Evolutionary conservation across 2,888 invertebrate species (phyloP).

Genomic region (Thysanoteuthis rhombus): DNA sequence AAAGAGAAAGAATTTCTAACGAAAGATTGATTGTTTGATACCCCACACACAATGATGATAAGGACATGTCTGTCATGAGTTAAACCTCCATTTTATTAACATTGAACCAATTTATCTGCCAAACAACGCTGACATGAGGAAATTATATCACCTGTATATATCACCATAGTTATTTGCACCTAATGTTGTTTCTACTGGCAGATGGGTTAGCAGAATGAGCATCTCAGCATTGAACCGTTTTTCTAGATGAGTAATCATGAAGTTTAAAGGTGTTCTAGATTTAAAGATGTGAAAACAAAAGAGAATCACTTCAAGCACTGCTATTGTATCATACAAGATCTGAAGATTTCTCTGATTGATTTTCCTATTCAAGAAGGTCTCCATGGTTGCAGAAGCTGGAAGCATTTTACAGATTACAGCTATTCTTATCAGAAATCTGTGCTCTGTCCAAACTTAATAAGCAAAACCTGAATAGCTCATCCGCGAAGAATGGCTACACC

Average conservation of each 20-base stretch:
- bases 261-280: background rate
- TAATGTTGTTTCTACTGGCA: background rate
- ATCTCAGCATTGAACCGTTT: background rate
- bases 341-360: background rate
- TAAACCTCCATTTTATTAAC: background rate
- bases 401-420: background rate
- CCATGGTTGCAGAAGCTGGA: background rate
- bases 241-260: background rate
- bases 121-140: background rate
- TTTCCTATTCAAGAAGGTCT: background rate
- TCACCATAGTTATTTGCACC: background rate
- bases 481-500: background rate
- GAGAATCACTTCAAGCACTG: background rate
- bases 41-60: no score
- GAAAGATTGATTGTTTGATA: no score
- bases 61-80: background rate
- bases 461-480: background rate
- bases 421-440: background rate
- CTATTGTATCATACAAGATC: background rate
- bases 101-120: background rate
- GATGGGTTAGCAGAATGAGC: background rate
- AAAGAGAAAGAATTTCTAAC: no score
- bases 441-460: background rate
- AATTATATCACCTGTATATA: background rate
- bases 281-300: background rate